Evolutionary conservation across 2,888 invertebrate genomes (phyloP).

Genomic region (Synanthedon andrenaeformis): DNA sequence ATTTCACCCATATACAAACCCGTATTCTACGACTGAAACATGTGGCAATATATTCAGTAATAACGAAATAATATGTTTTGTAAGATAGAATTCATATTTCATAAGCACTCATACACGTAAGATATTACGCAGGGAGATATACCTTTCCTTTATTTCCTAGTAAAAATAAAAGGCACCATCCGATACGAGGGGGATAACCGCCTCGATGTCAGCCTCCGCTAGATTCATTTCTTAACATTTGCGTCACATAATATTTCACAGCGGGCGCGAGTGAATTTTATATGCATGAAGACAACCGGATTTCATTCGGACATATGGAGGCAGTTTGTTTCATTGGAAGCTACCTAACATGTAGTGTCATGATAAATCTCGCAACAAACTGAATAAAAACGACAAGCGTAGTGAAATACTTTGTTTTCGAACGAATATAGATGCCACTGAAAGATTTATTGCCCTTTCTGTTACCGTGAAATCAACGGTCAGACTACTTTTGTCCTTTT

Average conservation of each 20-base stretch:
- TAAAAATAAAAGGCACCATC: slow-evolving; percentile 50
- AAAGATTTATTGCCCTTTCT: too few relatives aligned
- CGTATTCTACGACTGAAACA: slow-evolving; percentile 37
- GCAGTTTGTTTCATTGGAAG: slow-evolving; percentile 20
- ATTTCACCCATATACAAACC: slow-evolving; percentile 40
- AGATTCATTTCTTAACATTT: slow-evolving; percentile 52
- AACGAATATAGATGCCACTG: neutral
- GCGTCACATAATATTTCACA: slow-evolving; percentile 52
- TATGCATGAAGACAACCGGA: slow-evolving; percentile 50
- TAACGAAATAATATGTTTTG: slow-evolving; percentile 66
- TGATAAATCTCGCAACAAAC: neutral
- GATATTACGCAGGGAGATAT: slow-evolving; percentile 52
- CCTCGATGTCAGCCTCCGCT: slow-evolving; percentile 33
- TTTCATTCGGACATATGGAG: slow-evolving; percentile 43
- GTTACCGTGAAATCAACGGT: neutral
- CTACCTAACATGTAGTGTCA: neutral
- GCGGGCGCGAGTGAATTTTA: slow-evolving; percentile 43
- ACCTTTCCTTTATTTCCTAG: slow-evolving; percentile 56
- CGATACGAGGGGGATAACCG: slow-evolving; percentile 45
- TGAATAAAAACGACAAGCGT: slow-evolving; percentile 1
- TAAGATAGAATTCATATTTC: slow-evolving; percentile 67
- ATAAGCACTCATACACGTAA: slow-evolving; percentile 60
- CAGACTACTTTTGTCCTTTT: too few relatives aligned
- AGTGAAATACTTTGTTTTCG: slow-evolving; percentile 3
- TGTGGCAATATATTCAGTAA: slow-evolving; percentile 59